Base-by-base conservation (phyloP, 2,113 vertebrate genomes). In the Pseudopodoces humilis region DNA sequence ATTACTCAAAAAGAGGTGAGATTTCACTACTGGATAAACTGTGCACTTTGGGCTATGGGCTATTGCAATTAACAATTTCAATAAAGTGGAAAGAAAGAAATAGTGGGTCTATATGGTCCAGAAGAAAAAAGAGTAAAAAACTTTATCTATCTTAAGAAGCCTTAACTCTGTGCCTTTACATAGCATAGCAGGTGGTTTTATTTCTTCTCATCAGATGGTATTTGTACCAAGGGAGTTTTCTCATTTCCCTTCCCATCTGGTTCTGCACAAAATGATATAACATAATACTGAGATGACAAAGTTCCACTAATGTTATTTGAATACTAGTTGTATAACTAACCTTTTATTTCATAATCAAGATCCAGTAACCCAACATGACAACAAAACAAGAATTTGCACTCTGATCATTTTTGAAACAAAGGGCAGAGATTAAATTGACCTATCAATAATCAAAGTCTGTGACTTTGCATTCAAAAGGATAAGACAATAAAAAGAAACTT, bases 1-100 rank as follows among this genome's bases (percentile, higher is more conserved):
- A 97, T 96, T 97, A 91, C 46, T 87, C 65, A 53, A 94, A 94
- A 94, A 90, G 18, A 91, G 49, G 86, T 55, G 86, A 88, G 79
- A 64, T 91, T 96, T 89, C 15, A 46, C 44, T 59, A 28, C 35
- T 91, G 60, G 68, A 58, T 77, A 96, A 85, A 92, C 60, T 60
- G 35, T 65, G 31, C 15, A 91, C 94, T 97, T 79, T 70, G 33
- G 78, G 25, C 39, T 65, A 10, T 68, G 27, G 17, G 15, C 84
- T 93, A 95, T 79, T 41, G 76, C 18, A 91, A 52, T 82, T 68
- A 94, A 67, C 83, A 94, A 69, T 44, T 75, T 25, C 35, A 90
- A 84, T 44, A 88, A 96, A 41, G 50, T 62, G 2, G 33, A 90
- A 90, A 84, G 16, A 71, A 85, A 78, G 28, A 88, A 80, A 81